Evolutionary conservation across 2,797 vertebrate genomes (phyloP), one percentile per base, ranked within the genome.

Genomic region (Amphiprion clarkii): DNA sequence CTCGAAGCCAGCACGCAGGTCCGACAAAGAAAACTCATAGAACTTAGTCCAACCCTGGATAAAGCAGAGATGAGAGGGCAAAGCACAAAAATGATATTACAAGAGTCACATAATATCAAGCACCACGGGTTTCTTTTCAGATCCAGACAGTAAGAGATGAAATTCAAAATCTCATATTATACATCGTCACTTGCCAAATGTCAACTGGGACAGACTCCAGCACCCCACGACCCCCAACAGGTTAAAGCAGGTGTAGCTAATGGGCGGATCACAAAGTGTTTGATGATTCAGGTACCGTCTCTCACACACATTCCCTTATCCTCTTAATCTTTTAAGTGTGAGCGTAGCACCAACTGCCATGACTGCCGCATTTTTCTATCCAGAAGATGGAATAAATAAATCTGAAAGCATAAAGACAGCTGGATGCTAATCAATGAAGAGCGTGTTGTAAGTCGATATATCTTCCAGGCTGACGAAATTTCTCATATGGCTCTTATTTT

Each of bases 31-130:
- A 90, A 99, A 99, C 87, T 99, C 98, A 72, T 99, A 99, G 92
- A 99, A 99, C 77, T 98, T 98, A 12, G 98, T 99, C 98, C 98
- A 99, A 52, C 98, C 98, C 98, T 99, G 76, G 19, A 58, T 84
- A 73, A 74, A 61, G n/a, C 19, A 71, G 16, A 82, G 40, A 62
- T n/a, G n/a, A 46, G 6, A 0, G 23, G 13, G 17, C 33, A 36
- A 29, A 55, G 51, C 17, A 71, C 7, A 81, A 21, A 69, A 40
- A 55, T 2, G 1, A 39, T 17, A 27, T 25, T 19, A 57, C n/a
- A 55, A 66, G 7, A 59, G 49, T 53, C 21, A 53, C 13, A 59
- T 25, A 1, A 27, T 23, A 58, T 58, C 6, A 49, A 69, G 29
- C n/a, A 48, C 27, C 8, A 36, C 23, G 48, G 8, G 27, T 16